A percentile compares a stretch with the other conserved stretches of the same genome.
Evolutionary conservation across 2,888 invertebrate species (phyloP).

Genomic region (Lasioglossum oenotherae): DNA sequence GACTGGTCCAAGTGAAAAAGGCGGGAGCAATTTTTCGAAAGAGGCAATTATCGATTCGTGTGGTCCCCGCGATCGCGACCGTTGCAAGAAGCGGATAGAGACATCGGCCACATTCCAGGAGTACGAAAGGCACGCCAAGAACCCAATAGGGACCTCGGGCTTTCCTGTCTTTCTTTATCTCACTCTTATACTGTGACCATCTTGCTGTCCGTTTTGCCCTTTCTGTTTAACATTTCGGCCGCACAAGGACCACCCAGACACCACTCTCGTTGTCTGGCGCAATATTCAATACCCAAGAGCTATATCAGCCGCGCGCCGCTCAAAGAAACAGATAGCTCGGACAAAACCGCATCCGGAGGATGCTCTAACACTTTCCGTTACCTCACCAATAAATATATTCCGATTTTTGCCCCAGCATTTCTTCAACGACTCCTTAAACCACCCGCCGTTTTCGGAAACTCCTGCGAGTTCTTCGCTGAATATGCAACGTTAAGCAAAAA

Average conservation of each 20-base stretch:
- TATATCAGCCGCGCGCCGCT: constrained; percentile 44
- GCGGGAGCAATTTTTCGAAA: constrained; percentile 80
- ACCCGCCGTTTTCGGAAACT: too few species aligned
- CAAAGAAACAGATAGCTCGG: constrained; percentile 45
- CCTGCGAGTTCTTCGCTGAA: too few species aligned
- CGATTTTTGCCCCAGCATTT: not conserved
- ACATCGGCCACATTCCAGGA: constrained; percentile 83
- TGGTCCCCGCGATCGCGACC: constrained; percentile 78
- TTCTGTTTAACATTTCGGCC: constrained; percentile 79
- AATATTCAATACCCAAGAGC: constrained; percentile 72
- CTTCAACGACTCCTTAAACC: not conserved
- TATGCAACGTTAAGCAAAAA: too few species aligned
- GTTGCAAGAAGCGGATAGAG: constrained; percentile 83
- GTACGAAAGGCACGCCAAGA: constrained; percentile 78
- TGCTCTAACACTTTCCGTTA: constrained; percentile 11
- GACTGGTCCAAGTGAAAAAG: constrained; percentile 79
- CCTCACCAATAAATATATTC: not conserved
- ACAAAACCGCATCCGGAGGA: constrained; percentile 17
- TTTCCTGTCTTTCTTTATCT: constrained; percentile 64
- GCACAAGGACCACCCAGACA: constrained; percentile 79
- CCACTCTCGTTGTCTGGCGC: constrained; percentile 63
- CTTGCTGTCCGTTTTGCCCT: constrained; percentile 66
- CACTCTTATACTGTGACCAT: constrained; percentile 56
- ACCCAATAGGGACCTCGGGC: constrained; percentile 69
- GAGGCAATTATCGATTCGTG: constrained; percentile 84